These are phyloP conservation scores for Turritopsis rubra DNA, from an alignment of 30 jellyfish, hydroid and myxozoan genomes.

Conservation along the genomic window DNA sequence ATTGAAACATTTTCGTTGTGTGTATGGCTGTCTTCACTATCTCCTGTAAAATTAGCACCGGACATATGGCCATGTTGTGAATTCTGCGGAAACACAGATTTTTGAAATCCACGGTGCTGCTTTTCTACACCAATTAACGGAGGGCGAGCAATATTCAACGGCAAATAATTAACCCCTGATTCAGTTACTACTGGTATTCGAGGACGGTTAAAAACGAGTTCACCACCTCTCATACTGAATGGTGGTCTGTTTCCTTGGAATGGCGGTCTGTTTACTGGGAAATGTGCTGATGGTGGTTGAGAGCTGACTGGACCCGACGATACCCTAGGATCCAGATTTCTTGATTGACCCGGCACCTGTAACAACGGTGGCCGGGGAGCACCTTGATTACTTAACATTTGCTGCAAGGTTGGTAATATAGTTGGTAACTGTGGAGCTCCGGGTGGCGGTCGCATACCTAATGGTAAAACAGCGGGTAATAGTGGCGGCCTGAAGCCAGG, in stretches of 20 bases:
- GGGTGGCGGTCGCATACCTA: conserved; percentile 44
- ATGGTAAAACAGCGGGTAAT: not conserved
- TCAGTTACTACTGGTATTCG: not conserved
- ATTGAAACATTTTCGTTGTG: not conserved
- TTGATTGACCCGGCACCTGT: not conserved
- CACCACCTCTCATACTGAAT: not conserved
- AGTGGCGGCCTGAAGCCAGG: conserved; percentile 26
- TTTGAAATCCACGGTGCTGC: not conserved
- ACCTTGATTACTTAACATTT: conserved; percentile 5
- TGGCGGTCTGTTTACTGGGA: not conserved
- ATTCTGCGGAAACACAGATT: conserved; percentile 5
- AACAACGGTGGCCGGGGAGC: conserved; percentile 1
- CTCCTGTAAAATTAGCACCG: not conserved
- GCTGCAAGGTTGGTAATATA: conserved; percentile 43
- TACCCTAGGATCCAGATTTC: not conserved
- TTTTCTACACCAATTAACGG: not conserved
- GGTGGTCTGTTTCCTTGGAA: not conserved
- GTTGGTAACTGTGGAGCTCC: conserved; percentile 80
- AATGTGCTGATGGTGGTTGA: not conserved
- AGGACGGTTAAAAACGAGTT: not conserved
- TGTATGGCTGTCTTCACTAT: not conserved
- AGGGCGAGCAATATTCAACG: not conserved
- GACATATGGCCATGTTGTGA: not conserved
- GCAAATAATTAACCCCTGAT: not conserved
- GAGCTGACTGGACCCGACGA: not conserved